phyloP scores from a whole-genome alignment of 1,140 invertebrate species.

The Drosophila chauvacae region DNA sequence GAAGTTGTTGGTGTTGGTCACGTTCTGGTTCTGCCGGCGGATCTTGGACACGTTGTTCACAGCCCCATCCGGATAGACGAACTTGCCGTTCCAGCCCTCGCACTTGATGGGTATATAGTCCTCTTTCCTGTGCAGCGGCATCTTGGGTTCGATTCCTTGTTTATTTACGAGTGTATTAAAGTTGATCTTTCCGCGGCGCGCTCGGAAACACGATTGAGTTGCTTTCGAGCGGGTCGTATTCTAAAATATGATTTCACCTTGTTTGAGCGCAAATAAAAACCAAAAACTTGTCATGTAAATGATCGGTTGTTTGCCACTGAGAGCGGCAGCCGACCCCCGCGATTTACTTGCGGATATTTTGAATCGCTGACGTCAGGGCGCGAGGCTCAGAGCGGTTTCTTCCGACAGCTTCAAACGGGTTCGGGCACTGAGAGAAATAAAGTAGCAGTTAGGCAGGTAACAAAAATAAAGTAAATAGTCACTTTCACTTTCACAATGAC shows the following conservation, averaged over 20 bases:
- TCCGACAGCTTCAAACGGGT: slow-evolving; percentile 60
- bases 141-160: slow-evolving; percentile 10
- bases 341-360: slow-evolving; percentile 45
- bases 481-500: not conserved
- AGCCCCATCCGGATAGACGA: slow-evolving; percentile 69
- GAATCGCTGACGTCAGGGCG: slow-evolving; percentile 64
- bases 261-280: slow-evolving; percentile 41
- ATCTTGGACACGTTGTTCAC: slow-evolving; percentile 80
- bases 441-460: too few species aligned
- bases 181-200: slow-evolving; percentile 46
- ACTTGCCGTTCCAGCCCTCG: slow-evolving; percentile 84
- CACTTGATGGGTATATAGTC: slow-evolving; percentile 84
- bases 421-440: slow-evolving; percentile 17
- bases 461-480: not conserved
- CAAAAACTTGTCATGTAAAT: slow-evolving; percentile 63
- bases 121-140: slow-evolving; percentile 72
- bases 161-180: not conserved
- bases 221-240: slow-evolving; percentile 47
- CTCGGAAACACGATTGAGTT: slow-evolving; percentile 66
- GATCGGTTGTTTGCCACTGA: slow-evolving; percentile 52
- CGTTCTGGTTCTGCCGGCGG: slow-evolving; percentile 76
- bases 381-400: slow-evolving; percentile 38
- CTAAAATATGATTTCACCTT: slow-evolving; percentile 79
- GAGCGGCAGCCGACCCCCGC: slow-evolving; percentile 49
- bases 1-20: slow-evolving; percentile 81